Evolutionary conservation across 35 echinoderm and acorn worm species (phyloP).

Genomic region (Patiria miniata): DNA sequence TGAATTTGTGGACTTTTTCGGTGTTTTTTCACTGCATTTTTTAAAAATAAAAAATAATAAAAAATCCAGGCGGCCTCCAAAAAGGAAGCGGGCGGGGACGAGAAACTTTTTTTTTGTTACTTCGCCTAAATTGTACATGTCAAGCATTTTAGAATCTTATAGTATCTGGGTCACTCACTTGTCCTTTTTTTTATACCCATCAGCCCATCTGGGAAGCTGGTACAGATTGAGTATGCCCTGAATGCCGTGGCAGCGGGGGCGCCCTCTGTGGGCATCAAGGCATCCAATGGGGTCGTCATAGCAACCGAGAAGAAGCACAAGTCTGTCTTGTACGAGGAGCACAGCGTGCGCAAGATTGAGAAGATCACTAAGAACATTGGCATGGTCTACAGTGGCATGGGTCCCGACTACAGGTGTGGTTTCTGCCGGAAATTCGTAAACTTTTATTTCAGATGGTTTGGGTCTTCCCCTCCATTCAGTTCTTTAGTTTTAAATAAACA

Average conservation of each 20-base stretch:
- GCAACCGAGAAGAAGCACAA: conserved; percentile 99
- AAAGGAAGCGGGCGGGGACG: too few species aligned
- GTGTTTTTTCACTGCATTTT: too few species aligned
- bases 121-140: too few species aligned
- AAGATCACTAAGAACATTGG: conserved; percentile 97
- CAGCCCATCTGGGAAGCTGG: conserved; percentile 97
- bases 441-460: too few species aligned
- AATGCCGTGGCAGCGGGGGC: conserved; percentile 97
- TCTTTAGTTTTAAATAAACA: too few species aligned
- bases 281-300: conserved; percentile 97
- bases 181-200: background rate
- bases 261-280: conserved; percentile 93
- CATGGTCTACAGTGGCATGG: conserved; percentile 99
- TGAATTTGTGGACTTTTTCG: too few species aligned
- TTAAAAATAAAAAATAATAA: too few species aligned
- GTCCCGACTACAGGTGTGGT: conserved; percentile 92
- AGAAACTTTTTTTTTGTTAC: too few species aligned
- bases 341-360: conserved; percentile 96
- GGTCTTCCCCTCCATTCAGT: too few species aligned
- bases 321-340: conserved; percentile 95
- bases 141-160: too few species aligned
- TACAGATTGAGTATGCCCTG: conserved; percentile 99
- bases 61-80: too few species aligned
- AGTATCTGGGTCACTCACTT: background rate
- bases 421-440: too few species aligned